phyloP scores from a whole-genome alignment of 2,113 vertebrate species.

The Brachirus orientalis region DNA sequence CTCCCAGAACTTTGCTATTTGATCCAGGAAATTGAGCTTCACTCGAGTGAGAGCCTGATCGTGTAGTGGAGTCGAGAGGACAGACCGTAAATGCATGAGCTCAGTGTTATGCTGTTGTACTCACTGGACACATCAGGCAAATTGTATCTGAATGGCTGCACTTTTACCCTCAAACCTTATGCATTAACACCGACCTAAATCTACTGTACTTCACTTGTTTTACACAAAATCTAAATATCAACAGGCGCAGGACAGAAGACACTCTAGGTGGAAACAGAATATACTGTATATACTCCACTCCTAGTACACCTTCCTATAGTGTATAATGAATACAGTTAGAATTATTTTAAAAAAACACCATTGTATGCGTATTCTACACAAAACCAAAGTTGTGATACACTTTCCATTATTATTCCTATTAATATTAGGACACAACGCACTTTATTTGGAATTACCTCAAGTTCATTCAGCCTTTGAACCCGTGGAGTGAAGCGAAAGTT shows the following conservation, averaged over 20 bases:
- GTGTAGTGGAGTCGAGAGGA: neutral
- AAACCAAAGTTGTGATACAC: neutral
- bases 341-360: too few relatives aligned
- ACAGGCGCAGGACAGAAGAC: too few relatives aligned
- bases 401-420: neutral
- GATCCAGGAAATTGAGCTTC: constrained; percentile 96
- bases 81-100: constrained; percentile 5
- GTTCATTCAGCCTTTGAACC: constrained; percentile 95
- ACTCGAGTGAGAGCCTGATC: constrained; percentile 94
- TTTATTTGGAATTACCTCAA: constrained; percentile 85
- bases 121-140: constrained; percentile 18
- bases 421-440: neutral
- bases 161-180: too few relatives aligned
- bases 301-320: too few relatives aligned
- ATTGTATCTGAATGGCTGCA: too few relatives aligned
- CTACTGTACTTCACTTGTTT: too few relatives aligned
- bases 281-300: too few relatives aligned
- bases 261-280: too few relatives aligned
- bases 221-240: too few relatives aligned
- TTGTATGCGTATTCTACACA: neutral
- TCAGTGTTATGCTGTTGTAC: neutral
- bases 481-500: constrained; percentile 96
- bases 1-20: constrained; percentile 98
- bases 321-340: too few relatives aligned
- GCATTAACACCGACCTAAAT: neutral